Evolutionary conservation across 2,888 invertebrate species (phyloP), one percentile per base, ranked within the genome.

Genomic region (Leptothorax acervorum): DNA sequence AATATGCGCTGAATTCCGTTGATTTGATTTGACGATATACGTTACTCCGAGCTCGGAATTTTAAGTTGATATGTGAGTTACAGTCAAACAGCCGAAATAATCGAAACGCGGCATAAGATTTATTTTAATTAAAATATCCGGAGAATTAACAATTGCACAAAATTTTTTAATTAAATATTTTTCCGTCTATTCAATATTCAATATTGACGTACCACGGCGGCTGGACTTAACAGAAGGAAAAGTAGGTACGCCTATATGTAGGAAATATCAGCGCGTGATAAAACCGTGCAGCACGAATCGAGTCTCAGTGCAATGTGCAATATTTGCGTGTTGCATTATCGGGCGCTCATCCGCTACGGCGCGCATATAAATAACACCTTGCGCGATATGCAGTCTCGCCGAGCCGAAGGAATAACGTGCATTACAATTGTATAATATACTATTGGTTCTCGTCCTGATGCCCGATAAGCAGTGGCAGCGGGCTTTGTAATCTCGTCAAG

Each of bases 291-390:
- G 45, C n/a, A n/a, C 57, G 78, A 42, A 57, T 42, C 55, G 53
- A 65, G 65, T 66, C 82, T 88, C 83, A 66, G 60, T 84, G 86
- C 76, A 84, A 91, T 92, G 60, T 84, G 86, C 76, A 84, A 91
- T 92, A 93, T 93, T 93, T 91, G 91, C 92, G 89, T 92, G 91
- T 86, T 28, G 78, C 66, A 90, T 87, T 91, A 93, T 93, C 93
- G 90, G 89, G 83, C 91, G 92, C 91, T 91, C 91, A 92, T 92
- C 92, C 92, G 83, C 82, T 51, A 60, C 75, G 85, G 87, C 85
- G 88, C 89, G 91, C 90, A 90, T 91, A 91, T 92, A 91, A 91
- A 91, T 90, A 92, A 90, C 90, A 85, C 82, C 90, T 89, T 86
- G 73, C 83, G 86, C 85, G 89, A 89, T 88, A 83, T 88, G 84